Evolutionary conservation across 92 coral and sea anemone genomes (phyloP).

Genomic region (Parazoanthus swiftii): DNA sequence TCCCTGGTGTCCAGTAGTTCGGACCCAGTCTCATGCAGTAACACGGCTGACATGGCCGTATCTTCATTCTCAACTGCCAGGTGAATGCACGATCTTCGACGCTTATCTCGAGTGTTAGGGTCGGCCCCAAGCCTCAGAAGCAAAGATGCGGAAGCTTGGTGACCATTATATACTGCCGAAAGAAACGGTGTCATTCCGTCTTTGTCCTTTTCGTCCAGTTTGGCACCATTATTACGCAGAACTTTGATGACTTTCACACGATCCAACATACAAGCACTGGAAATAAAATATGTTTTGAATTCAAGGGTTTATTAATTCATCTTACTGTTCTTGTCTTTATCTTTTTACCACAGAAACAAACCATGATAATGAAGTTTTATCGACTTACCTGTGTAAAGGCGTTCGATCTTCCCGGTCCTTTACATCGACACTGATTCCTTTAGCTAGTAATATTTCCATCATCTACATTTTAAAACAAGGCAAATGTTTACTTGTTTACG

Average conservation of each 20-base stretch:
- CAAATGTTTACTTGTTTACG: too few species aligned
- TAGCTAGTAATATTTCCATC: constrained; percentile 11
- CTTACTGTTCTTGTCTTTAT: neutral
- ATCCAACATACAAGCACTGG: constrained; percentile 66
- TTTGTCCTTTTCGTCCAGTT: constrained; percentile 48
- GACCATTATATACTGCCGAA: constrained; percentile 59
- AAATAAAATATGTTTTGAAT: neutral
- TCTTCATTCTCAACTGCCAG: constrained; percentile 60
- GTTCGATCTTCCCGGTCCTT: constrained; percentile 15
- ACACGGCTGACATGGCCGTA: constrained; percentile 39
- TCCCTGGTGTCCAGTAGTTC: constrained; percentile 54
- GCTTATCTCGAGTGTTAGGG: constrained; percentile 56
- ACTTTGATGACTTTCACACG: constrained; percentile 50
- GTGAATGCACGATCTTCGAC: constrained; percentile 63
- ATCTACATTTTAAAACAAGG: neutral
- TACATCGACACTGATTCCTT: constrained; percentile 35
- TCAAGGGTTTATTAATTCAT: neutral
- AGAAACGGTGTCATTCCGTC: constrained; percentile 68
- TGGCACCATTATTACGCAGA: constrained; percentile 42
- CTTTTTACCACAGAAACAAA: too few species aligned
- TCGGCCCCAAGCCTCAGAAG: constrained; percentile 63
- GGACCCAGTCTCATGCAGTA: constrained; percentile 47
- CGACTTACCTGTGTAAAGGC: constrained; percentile 29
- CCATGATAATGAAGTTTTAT: neutral
- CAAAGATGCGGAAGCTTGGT: constrained; percentile 56